Evolutionary conservation across 2,113 vertebrate genomes (phyloP).

Genomic region (Cyphomyrus discorhynchus): DNA sequence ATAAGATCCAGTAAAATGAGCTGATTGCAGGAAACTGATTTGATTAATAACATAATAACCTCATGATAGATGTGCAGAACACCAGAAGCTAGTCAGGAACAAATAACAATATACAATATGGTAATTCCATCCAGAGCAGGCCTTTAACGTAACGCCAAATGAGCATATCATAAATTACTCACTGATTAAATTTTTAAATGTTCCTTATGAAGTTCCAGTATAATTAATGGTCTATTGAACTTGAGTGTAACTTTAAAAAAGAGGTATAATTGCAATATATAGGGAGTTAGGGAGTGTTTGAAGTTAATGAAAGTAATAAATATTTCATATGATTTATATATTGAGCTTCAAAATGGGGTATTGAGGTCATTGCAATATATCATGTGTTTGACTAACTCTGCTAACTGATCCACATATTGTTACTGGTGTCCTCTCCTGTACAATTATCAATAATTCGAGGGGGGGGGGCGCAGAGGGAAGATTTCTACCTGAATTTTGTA

Average conservation of each 20-base stretch:
- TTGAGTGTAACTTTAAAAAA: neutral
- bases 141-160: neutral
- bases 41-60: neutral
- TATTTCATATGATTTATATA: conserved; percentile 4
- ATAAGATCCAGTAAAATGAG: neutral
- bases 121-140: neutral
- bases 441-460: neutral
- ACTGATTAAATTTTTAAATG: neutral
- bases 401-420: neutral
- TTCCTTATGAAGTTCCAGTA: neutral
- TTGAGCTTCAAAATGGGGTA: neutral
- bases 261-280: neutral
- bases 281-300: neutral
- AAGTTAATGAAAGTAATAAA: conserved; percentile 10
- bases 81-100: neutral
- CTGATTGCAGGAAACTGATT: neutral
- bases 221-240: neutral
- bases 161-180: neutral
- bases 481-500: neutral
- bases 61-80: neutral
- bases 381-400: neutral
- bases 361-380: neutral
- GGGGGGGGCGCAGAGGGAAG: neutral
- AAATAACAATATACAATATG: neutral
- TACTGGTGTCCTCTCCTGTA: neutral